A percentile compares a stretch with the other conserved stretches of the same genome.
These are phyloP conservation scores for Tethea ocularis DNA, from an alignment of 2,888 invertebrate genomes.

Conservation along the genomic window DNA sequence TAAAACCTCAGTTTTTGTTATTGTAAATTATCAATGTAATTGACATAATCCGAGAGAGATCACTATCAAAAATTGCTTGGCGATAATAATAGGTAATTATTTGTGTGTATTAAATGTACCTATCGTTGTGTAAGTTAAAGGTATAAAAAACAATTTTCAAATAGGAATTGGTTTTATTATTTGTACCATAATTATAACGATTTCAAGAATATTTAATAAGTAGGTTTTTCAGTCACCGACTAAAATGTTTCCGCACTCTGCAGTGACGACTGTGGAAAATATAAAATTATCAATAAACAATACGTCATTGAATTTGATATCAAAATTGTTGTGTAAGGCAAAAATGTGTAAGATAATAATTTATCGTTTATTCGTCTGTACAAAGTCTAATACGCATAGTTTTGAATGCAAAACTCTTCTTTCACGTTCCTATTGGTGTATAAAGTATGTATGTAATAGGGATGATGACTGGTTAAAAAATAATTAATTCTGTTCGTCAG, in stretches of 20 bases:
- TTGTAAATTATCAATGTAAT: slow-evolving; percentile 18
- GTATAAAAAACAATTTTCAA: not conserved
- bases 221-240: not conserved
- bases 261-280: not conserved
- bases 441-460: too few species aligned
- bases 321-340: not conserved
- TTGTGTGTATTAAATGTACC: not conserved
- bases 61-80: slow-evolving; percentile 12
- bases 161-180: not conserved
- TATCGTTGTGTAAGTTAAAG: not conserved
- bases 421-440: too few species aligned
- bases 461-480: too few species aligned
- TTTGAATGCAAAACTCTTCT: too few species aligned
- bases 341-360: not conserved
- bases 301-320: not conserved
- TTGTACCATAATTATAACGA: too few species aligned
- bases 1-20: slow-evolving; percentile 39
- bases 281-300: not conserved
- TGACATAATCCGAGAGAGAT: slow-evolving; percentile 18
- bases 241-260: not conserved
- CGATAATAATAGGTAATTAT: not conserved
- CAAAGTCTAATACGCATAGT: too few species aligned
- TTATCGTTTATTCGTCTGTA: not conserved
- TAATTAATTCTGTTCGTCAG: too few species aligned
- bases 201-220: not conserved